Percentiles rank a stretch among this genome's conserved stretches.
Evolutionary conservation across 2,888 invertebrate species (phyloP).

Genomic region (Napeogenes inachia): DNA sequence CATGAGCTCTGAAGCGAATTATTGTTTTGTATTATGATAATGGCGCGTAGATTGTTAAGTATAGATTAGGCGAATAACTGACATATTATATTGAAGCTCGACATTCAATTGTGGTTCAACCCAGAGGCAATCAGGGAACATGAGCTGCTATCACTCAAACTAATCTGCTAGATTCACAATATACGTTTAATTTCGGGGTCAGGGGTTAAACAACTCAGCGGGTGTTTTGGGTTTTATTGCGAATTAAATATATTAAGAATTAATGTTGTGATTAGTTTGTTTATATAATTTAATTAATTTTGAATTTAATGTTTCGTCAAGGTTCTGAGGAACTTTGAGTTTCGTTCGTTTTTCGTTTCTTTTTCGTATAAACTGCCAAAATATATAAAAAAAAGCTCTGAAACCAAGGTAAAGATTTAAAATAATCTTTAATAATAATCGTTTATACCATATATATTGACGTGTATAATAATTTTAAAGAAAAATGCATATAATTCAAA

Average conservation of each 20-base stretch:
- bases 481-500: too few relatives aligned
- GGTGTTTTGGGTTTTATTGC: not conserved
- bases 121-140: slow-evolving; percentile 20
- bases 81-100: slow-evolving; percentile 39
- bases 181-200: not conserved
- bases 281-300: too few relatives aligned
- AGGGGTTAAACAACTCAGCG: not conserved
- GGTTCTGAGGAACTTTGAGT: too few relatives aligned
- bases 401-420: too few relatives aligned
- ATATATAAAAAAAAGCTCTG: too few relatives aligned
- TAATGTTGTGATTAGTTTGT: not conserved
- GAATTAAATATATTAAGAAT: not conserved
- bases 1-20: slow-evolving; percentile 73
- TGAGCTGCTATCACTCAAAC: slow-evolving; percentile 7
- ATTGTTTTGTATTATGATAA: slow-evolving; percentile 75
- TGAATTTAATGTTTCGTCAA: too few relatives aligned
- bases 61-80: slow-evolving; percentile 50
- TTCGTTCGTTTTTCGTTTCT: too few relatives aligned
- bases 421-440: too few relatives aligned
- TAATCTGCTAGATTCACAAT: not conserved
- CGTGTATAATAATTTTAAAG: too few relatives aligned
- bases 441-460: too few relatives aligned
- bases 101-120: slow-evolving; percentile 38
- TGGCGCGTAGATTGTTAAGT: slow-evolving; percentile 57
- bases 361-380: too few relatives aligned